Conservation (phyloP, 1,140 invertebrate species). For the Tetramorium simillimum region DNA sequence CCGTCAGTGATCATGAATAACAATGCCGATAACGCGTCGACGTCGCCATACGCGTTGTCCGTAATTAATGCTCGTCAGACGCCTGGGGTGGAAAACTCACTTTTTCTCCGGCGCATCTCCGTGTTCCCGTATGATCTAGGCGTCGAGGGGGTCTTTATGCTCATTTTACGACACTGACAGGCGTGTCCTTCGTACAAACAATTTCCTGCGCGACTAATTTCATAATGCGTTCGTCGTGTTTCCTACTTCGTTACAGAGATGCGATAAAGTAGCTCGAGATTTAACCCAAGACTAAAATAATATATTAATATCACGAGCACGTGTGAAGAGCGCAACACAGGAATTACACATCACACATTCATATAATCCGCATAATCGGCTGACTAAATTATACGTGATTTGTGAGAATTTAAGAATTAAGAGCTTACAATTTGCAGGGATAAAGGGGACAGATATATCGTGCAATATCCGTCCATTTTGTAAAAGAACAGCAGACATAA, state of each 20-base stretch:
- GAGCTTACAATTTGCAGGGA: not conserved
- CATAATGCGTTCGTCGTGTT: not conserved
- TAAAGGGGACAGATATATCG: not conserved
- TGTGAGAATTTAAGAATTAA: not conserved
- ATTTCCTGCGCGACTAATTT: conserved; percentile 16
- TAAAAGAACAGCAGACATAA: not conserved
- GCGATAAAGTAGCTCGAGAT: not conserved
- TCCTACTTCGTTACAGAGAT: not conserved
- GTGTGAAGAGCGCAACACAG: not conserved
- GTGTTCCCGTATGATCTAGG: not conserved
- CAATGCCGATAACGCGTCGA: conserved; percentile 56
- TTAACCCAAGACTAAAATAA: not conserved
- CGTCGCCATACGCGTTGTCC: conserved; percentile 20
- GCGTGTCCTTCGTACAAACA: conserved; percentile 6
- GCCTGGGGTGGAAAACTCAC: not conserved
- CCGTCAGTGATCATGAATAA: conserved; percentile 55
- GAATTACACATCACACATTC: not conserved
- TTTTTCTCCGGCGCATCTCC: conserved; percentile 41
- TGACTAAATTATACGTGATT: not conserved
- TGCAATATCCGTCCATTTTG: not conserved
- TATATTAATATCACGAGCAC: not conserved
- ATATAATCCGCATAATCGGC: not conserved
- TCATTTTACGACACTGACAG: conserved; percentile 47
- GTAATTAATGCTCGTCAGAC: conserved; percentile 62
- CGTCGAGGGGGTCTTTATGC: conserved; percentile 13